These are phyloP conservation scores for Tamias sibiricus DNA, from an alignment of 2,113 vertebrate species.

Conservation along the genomic window DNA sequence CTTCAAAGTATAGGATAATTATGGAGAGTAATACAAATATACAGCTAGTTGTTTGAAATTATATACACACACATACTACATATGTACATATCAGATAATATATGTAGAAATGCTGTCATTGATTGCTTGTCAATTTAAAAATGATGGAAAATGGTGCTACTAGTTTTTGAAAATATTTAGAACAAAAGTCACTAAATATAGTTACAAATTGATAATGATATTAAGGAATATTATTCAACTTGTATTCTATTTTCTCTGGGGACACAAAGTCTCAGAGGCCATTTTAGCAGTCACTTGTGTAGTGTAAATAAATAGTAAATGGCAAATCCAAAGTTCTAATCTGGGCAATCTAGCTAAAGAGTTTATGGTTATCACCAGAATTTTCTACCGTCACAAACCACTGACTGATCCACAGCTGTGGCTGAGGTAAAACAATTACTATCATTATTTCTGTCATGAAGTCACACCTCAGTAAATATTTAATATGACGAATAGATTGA, in stretches of 20 bases:
- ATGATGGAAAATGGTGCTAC: neutral
- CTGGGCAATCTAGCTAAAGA: neutral
- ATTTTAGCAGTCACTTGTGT: neutral
- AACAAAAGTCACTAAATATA: no score
- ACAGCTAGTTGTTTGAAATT: no score
- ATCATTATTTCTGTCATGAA: neutral
- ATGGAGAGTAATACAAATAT: neutral
- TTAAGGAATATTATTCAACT: neutral
- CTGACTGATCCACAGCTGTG: neutral
- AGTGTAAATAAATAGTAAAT: neutral
- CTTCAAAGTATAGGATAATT: neutral
- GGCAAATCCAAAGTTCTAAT: neutral
- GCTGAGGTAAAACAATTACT: neutral
- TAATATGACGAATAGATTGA: neutral
- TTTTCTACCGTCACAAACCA: neutral
- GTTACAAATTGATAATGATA: neutral
- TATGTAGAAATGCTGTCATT: neutral
- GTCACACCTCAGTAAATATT: neutral
- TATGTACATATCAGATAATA: neutral
- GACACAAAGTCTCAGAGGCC: neutral
- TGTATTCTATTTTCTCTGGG: neutral
- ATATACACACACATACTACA: no score
- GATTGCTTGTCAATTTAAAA: neutral
- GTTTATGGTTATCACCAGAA: neutral
- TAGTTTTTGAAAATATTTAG: neutral